Conservation (phyloP, 1,140 invertebrate genomes). For the Drosophila arizonae region DNA sequence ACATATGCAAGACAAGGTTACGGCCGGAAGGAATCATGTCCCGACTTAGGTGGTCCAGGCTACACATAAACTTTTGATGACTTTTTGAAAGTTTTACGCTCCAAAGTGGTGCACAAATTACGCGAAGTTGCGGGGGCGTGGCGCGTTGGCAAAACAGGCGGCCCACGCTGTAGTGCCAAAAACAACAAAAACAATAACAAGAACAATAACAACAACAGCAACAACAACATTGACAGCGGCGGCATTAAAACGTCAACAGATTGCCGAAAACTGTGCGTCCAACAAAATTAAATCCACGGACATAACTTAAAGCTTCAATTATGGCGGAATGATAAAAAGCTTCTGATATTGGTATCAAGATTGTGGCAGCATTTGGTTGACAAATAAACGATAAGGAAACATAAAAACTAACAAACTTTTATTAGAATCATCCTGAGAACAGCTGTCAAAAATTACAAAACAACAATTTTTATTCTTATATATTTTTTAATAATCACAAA, state of each 20-base stretch:
- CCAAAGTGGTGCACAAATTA: slow-evolving; percentile 67
- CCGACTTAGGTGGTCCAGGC: slow-evolving; percentile 55
- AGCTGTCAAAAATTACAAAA: slow-evolving; percentile 4
- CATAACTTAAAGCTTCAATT: slow-evolving; percentile 30
- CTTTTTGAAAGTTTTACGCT: slow-evolving; percentile 76
- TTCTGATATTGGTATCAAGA: background rate
- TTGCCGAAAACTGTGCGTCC: slow-evolving; percentile 31
- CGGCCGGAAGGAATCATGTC: slow-evolving; percentile 37
- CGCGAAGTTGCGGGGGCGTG: slow-evolving; percentile 13
- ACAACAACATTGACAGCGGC: slow-evolving; percentile 15
- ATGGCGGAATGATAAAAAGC: background rate
- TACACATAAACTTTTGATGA: slow-evolving; percentile 74
- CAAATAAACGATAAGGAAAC: too few species aligned
- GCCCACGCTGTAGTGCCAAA: slow-evolving; percentile 10
- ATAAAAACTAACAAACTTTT: too few species aligned
- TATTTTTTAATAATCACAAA: background rate
- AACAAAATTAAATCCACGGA: slow-evolving; percentile 19
- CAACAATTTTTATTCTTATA: background rate
- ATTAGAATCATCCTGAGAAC: background rate
- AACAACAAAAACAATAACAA: slow-evolving; percentile 24
- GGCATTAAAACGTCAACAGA: slow-evolving; percentile 43
- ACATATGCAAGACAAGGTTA: slow-evolving; percentile 56
- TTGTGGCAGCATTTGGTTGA: background rate
- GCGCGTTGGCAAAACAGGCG: too few species aligned
- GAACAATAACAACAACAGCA: slow-evolving; percentile 19